A percentile compares a stretch with the other conserved stretches of the same genome.
Evolutionary conservation across 2,797 vertebrate species (phyloP).

Genomic region (Sciurus vulgaris): DNA sequence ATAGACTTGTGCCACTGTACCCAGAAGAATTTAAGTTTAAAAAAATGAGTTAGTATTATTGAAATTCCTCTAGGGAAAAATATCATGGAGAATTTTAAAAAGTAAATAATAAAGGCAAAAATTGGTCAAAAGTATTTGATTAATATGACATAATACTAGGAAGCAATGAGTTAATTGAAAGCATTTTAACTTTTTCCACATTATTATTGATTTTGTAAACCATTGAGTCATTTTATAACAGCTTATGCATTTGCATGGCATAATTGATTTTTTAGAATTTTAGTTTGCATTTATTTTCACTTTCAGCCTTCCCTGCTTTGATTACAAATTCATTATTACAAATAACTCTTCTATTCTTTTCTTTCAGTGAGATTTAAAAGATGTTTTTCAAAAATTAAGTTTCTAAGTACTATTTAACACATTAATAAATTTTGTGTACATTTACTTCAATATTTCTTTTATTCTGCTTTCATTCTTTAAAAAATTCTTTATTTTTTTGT

Average conservation of each 20-base stretch:
- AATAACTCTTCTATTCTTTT: background rate
- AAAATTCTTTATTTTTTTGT: background rate
- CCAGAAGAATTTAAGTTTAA: no score
- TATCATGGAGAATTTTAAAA: background rate
- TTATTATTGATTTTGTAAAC: background rate
- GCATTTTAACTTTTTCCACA: background rate
- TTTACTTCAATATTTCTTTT: background rate
- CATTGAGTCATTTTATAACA: background rate
- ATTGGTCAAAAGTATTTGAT: background rate
- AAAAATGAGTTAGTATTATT: background rate
- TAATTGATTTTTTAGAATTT: background rate
- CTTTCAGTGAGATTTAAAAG: background rate
- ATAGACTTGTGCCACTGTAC: no score
- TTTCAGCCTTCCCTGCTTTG: background rate
- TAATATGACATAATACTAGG: background rate
- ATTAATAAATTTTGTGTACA: background rate
- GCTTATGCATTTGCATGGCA: background rate
- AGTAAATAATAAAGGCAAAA: background rate
- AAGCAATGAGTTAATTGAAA: background rate
- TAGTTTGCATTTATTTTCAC: background rate
- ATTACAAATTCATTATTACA: background rate
- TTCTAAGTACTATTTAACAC: background rate
- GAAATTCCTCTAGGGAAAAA: background rate
- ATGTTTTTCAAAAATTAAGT: background rate
- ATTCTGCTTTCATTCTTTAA: background rate